These are phyloP conservation scores for Drosophila basisetae DNA, from an alignment of 2,888 invertebrate genomes.

Conservation along the genomic window DNA sequence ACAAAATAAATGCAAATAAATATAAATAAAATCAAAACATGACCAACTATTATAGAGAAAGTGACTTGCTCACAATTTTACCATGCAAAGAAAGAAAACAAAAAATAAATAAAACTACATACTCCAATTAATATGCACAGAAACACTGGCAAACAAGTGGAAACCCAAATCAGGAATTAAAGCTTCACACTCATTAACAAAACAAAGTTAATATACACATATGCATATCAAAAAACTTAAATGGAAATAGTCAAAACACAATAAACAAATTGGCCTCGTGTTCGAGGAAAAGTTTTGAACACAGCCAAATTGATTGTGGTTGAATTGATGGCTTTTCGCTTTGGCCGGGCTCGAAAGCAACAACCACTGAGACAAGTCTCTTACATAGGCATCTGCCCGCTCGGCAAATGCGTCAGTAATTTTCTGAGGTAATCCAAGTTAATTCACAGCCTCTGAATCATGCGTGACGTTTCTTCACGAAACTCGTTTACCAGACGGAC, in stretches of 20 bases:
- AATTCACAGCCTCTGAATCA: conserved; percentile 48
- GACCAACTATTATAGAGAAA: conserved; percentile 75
- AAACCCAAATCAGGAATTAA: conserved; percentile 39
- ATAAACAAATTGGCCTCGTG: conserved; percentile 50
- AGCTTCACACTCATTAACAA: conserved; percentile 6
- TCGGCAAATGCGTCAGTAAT: conserved; percentile 13
- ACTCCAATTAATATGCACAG: conserved; percentile 61
- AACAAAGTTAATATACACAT: background rate
- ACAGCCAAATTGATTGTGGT: conserved; percentile 41
- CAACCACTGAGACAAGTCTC: conserved; percentile 20
- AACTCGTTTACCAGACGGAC: conserved; percentile 46
- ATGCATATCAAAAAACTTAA: conserved; percentile 9
- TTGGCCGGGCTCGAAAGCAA: conserved; percentile 17
- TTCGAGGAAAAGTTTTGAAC: conserved; percentile 40
- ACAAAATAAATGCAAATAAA: conserved; percentile 28
- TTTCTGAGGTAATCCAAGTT: conserved; percentile 49
- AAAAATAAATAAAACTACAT: conserved; percentile 18
- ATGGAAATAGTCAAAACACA: conserved; percentile 19
- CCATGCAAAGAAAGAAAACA: conserved; percentile 19
- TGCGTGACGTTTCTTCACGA: conserved; percentile 54
- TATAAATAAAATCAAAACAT: conserved; percentile 56
- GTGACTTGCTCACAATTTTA: conserved; percentile 51
- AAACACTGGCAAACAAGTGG: conserved; percentile 16
- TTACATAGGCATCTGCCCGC: conserved; percentile 22
- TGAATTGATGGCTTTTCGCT: conserved; percentile 24